Conservation (phyloP, 2,888 invertebrate genomes). For the Lamproptera curius region DNA sequence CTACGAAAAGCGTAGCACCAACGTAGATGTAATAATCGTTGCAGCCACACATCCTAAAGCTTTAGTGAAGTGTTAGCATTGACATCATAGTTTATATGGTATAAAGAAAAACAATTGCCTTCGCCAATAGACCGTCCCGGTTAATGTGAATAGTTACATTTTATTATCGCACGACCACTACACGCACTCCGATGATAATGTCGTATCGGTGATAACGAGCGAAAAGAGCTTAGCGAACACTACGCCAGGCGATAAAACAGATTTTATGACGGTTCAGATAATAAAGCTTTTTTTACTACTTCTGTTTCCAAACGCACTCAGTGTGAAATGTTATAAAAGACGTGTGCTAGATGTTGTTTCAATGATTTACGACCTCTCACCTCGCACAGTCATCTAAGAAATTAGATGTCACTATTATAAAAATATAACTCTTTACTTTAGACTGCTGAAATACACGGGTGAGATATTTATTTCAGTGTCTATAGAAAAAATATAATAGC, state of each 20-base stretch:
- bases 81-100: too few relatives aligned
- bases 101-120: conserved; percentile 2
- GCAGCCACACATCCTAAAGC: too few relatives aligned
- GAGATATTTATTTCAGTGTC: too few relatives aligned
- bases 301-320: conserved; percentile 14
- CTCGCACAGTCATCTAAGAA: neutral
- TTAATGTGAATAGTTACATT: conserved; percentile 21
- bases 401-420: too few relatives aligned
- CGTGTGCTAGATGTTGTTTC: conserved; percentile 1
- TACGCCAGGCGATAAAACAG: conserved; percentile 17
- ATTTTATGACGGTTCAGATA: conserved; percentile 20
- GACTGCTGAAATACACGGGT: too few relatives aligned
- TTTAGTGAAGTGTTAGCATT: neutral
- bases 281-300: conserved; percentile 19
- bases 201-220: conserved; percentile 25
- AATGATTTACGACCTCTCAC: conserved; percentile 4
- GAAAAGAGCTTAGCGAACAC: conserved; percentile 11
- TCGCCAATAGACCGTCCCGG: conserved; percentile 2
- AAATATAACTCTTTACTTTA: too few relatives aligned
- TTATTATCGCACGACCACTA: conserved; percentile 26
- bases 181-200: conserved; percentile 31
- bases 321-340: conserved; percentile 8
- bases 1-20: neutral
- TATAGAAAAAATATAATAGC: too few relatives aligned
- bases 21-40: neutral